phyloP scores from a whole-genome alignment of 2,797 vertebrate species.

The Galagoides demidoff region DNA sequence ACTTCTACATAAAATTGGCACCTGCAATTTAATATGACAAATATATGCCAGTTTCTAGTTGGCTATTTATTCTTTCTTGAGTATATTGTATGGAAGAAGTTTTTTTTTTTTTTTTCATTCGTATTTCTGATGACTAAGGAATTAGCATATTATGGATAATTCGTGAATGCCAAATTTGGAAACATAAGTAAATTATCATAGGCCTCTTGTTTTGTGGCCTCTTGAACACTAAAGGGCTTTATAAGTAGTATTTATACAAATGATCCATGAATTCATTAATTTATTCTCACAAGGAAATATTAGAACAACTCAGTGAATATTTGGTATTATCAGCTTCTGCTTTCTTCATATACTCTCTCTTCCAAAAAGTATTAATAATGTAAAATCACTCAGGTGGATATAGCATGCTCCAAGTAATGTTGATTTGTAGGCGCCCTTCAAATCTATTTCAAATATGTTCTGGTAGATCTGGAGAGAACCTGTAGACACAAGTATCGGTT shows the following conservation, averaged over 20 bases:
- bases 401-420: slow-evolving; percentile 3
- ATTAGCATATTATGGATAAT: background rate
- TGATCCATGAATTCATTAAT: slow-evolving; percentile 40
- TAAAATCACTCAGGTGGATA: slow-evolving; percentile 33
- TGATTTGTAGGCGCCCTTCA: background rate
- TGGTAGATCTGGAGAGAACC: background rate
- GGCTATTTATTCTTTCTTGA: background rate
- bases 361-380: slow-evolving; percentile 46
- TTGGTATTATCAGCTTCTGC: slow-evolving; percentile 12
- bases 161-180: background rate
- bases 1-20: background rate
- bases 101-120: background rate
- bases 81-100: background rate
- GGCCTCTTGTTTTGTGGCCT: background rate
- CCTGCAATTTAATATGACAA: slow-evolving; percentile 1
- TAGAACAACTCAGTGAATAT: slow-evolving; percentile 31
- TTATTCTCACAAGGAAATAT: slow-evolving; percentile 31
- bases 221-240: slow-evolving; percentile 11
- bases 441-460: background rate
- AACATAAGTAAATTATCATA: background rate
- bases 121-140: background rate
- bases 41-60: background rate
- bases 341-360: slow-evolving; percentile 20
- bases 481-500: background rate
- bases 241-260: background rate